A percentile compares a stretch with the other conserved stretches of the same genome.
Evolutionary conservation across 2,888 invertebrate genomes (phyloP).

Genomic region (Acleris holmiana): DNA sequence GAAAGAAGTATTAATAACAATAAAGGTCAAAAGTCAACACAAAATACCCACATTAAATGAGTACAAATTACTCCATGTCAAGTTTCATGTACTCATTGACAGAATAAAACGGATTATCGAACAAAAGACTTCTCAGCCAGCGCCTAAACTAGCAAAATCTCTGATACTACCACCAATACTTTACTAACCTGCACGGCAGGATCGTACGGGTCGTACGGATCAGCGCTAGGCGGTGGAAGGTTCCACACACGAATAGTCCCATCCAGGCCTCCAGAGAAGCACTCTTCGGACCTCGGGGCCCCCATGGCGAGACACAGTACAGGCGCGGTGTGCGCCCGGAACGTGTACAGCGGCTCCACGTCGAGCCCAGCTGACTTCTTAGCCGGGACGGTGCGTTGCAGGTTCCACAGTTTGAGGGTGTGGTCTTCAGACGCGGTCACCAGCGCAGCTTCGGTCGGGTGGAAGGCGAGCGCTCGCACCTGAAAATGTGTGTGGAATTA

Average conservation of each 20-base stretch:
- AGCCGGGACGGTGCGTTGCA: conserved; percentile 98
- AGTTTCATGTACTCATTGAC: too few species aligned
- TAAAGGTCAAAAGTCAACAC: too few species aligned
- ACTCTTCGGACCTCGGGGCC: conserved; percentile 95
- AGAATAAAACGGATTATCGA: too few species aligned
- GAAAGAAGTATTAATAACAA: too few species aligned
- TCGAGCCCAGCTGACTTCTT: conserved; percentile 98
- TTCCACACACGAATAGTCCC: conserved; percentile 98
- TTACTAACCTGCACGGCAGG: conserved; percentile 91
- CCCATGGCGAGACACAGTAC: conserved; percentile 98
- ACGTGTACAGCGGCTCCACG: conserved; percentile 99
- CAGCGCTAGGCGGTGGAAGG: conserved; percentile 96
- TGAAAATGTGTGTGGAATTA: conserved; percentile 42
- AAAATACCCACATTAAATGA: too few species aligned
- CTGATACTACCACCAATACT: too few species aligned
- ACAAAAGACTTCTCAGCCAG: too few species aligned
- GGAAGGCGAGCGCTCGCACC: conserved; percentile 95
- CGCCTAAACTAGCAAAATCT: too few species aligned
- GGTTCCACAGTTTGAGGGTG: conserved; percentile 99
- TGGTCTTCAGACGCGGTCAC: conserved; percentile 99
- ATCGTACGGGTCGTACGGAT: conserved; percentile 98
- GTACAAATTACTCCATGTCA: too few species aligned
- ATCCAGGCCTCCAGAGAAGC: conserved; percentile 97
- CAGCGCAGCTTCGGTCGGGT: conserved; percentile 97
- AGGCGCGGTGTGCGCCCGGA: conserved; percentile 97